Evolutionary conservation across 2,888 invertebrate species (phyloP).

Genomic region (Drosophila ezoana): DNA sequence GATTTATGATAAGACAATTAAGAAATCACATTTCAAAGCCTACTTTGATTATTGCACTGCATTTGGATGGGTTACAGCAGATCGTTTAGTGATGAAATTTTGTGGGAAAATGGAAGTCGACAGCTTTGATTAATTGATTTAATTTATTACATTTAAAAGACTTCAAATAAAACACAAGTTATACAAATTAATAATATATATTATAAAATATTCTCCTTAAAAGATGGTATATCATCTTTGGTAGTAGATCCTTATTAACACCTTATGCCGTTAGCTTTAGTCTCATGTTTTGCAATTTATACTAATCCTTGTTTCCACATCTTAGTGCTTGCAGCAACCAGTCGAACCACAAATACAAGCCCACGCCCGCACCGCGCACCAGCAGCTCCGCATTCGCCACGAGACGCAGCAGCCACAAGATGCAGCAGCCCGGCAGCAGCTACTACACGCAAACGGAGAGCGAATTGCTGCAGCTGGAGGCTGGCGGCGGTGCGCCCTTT

Average conservation of each 20-base stretch:
- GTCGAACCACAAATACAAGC: constrained; percentile 51
- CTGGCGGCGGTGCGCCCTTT: constrained; percentile 70
- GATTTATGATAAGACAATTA: constrained; percentile 7
- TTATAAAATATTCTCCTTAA: too few relatives aligned
- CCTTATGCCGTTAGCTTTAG: not conserved
- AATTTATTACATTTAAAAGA: too few relatives aligned
- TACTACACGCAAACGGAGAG: constrained; percentile 84
- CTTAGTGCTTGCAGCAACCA: constrained; percentile 24
- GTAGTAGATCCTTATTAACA: not conserved
- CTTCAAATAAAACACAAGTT: too few relatives aligned
- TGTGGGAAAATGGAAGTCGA: too few relatives aligned
- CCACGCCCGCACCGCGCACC: constrained; percentile 59
- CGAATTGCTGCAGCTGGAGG: constrained; percentile 83
- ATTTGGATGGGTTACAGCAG: too few relatives aligned
- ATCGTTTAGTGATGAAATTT: too few relatives aligned
- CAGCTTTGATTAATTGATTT: too few relatives aligned
- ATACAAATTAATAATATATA: too few relatives aligned
- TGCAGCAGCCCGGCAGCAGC: constrained; percentile 82
- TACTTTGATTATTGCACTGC: too few relatives aligned
- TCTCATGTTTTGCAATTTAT: not conserved
- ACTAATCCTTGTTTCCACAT: not conserved
- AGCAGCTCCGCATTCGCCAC: constrained; percentile 21
- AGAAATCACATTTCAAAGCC: not conserved
- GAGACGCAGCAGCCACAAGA: constrained; percentile 49
- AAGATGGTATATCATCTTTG: not conserved